Conservation (phyloP, 1,140 invertebrate genomes). For the Pantala flavescens region DNA sequence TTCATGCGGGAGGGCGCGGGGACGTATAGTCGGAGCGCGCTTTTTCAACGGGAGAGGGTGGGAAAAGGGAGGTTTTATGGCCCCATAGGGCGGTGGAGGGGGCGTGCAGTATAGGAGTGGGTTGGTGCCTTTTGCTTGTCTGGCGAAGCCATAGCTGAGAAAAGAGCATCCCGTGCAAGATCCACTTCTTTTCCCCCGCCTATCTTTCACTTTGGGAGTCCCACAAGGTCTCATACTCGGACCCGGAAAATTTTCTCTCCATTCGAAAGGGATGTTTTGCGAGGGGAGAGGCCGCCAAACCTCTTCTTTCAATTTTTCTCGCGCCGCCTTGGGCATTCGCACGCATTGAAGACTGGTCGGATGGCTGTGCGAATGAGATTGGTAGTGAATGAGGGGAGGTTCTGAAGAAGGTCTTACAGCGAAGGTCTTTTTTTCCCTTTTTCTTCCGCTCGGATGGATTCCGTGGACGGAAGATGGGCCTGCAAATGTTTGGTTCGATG, state of each 20-base stretch:
- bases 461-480: no score
- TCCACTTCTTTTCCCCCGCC: background rate
- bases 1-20: slow-evolving; percentile 16
- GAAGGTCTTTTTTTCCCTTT: no score
- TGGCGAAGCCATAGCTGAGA: background rate
- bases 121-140: slow-evolving; percentile 4
- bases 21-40: background rate
- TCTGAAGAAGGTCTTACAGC: background rate
- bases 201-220: slow-evolving; percentile 9
- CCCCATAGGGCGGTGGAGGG: background rate
- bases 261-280: background rate
- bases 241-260: background rate
- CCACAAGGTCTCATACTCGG: background rate
- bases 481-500: no score
- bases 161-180: background rate
- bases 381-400: background rate
- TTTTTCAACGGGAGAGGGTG: slow-evolving; percentile 2
- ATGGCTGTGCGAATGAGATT: background rate
- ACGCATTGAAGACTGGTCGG: background rate
- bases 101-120: background rate
- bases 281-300: background rate
- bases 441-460: no score
- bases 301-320: background rate
- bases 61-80: slow-evolving; percentile 1
- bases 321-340: background rate